These are phyloP conservation scores for Flexamia atlantica DNA, from an alignment of 2,888 invertebrate species.

Conservation along the genomic window DNA sequence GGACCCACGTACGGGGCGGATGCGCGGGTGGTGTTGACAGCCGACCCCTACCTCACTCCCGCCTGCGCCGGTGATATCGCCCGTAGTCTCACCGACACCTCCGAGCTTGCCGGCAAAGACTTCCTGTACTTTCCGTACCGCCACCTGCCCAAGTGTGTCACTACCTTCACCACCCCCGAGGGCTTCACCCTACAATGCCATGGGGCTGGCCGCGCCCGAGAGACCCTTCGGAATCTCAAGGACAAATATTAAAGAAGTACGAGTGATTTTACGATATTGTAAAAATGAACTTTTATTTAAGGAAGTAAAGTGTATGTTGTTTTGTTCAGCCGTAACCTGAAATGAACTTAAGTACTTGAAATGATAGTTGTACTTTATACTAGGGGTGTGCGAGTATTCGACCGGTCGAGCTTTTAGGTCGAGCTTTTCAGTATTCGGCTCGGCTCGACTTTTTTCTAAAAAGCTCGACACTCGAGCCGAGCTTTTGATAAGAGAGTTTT, in stretches of 20 bases:
- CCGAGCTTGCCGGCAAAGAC: neutral
- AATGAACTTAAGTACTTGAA: too few relatives aligned
- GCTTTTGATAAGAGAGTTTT: too few relatives aligned
- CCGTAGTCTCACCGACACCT: neutral
- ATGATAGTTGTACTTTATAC: too few relatives aligned
- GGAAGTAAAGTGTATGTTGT: too few relatives aligned
- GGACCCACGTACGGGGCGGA: neutral
- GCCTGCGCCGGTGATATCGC: neutral
- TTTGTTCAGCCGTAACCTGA: too few relatives aligned
- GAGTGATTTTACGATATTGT: too few relatives aligned
- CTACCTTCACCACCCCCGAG: neutral
- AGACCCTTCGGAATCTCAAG: neutral
- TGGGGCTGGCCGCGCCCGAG: neutral
- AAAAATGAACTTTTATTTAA: too few relatives aligned
- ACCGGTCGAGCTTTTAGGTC: too few relatives aligned
- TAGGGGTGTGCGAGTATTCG: too few relatives aligned
- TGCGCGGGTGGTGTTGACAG: neutral
- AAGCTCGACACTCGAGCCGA: too few relatives aligned
- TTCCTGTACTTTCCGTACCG: neutral
- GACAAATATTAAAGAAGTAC: neutral
- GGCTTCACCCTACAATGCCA: neutral
- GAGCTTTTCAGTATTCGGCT: too few relatives aligned
- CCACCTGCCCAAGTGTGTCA: neutral
- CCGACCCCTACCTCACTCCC: neutral
- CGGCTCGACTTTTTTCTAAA: too few relatives aligned